Base-by-base conservation (phyloP, 2,113 vertebrate genomes). In the Bombycilla garrulus region DNA sequence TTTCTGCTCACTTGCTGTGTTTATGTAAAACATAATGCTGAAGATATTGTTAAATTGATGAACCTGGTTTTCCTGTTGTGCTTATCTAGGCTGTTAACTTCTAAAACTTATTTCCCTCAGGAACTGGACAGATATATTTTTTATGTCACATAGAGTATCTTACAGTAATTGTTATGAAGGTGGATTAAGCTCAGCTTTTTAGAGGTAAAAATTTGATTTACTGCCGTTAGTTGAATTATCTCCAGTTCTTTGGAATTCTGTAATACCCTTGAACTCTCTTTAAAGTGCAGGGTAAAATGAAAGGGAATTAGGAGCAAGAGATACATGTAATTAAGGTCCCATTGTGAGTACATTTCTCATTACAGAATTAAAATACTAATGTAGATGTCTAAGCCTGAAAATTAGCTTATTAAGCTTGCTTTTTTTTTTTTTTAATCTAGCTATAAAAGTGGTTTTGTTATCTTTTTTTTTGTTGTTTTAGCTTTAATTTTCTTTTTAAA, bases 341-440 rank as follows among this genome's bases (percentile, higher is more conserved):
- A 77, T 91, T 81, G 36, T 81, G 86, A 84, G 5, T 72, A 67
- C 5, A 33, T 74, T 17, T 62, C 44, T 48, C 4, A n/a, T 90
- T 92, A 72, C 33, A 51, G 40, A 88, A 78, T 83, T 90, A 88
- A 95, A 92, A 80, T 56, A 73, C 54, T 86, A 87, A 92, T 77
- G 50, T 73, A 86, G n/a, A 62, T 78, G 11, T 84, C 42, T 51
- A 80, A 91, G 53, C 74, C 45, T 85, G 31, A 95, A 94, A 94
- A 92, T 85, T 65, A 48, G 23, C 14, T 79, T 87, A 47, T 82
- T 54, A 85, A 61, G 19, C 9, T 71, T 76, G 45, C 10, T 47
- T 5, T 44, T 10, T 53, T 36, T 47, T 62, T 54, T 31, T 64
- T 69, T 48, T 6, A 62, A 71, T 62, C 15, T 80, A 57, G 20